A percentile compares a stretch with the other conserved stretches of the same genome.
Evolutionary conservation across 2,113 vertebrate species (phyloP).

Genomic region (Leucosticte australis): DNA sequence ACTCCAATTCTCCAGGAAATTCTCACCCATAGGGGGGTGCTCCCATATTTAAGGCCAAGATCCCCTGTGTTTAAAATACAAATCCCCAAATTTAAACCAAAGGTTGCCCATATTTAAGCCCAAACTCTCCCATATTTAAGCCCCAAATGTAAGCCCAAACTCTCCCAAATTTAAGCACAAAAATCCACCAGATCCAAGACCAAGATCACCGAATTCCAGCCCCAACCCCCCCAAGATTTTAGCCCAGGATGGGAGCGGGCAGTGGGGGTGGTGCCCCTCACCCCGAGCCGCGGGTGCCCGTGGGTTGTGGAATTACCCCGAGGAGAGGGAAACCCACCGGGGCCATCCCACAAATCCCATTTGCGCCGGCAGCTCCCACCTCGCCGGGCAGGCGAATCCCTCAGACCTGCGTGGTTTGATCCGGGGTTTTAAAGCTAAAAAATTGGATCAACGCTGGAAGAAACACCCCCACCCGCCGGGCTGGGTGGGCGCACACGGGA

Average conservation of each 20-base stretch:
- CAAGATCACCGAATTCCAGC: neutral
- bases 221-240: rapidly evolving
- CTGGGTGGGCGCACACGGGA: neutral
- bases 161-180: neutral
- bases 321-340: neutral
- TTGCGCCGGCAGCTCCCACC: neutral
- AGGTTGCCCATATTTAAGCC: neutral
- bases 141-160: neutral
- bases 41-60: neutral
- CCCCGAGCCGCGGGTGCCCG: rapidly evolving
- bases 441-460: neutral
- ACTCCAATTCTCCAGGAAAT: neutral
- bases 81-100: neutral
- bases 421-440: neutral
- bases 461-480: neutral
- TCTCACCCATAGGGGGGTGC: neutral
- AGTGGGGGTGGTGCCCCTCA: neutral
- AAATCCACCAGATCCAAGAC: too few species aligned
- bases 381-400: neutral
- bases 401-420: neutral
- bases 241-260: rapidly evolving
- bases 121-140: neutral
- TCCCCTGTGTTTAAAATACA: neutral
- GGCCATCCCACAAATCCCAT: neutral
- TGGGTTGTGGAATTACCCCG: neutral